Percentiles rank a stretch among this genome's conserved stretches.
Evolutionary conservation across 2,888 invertebrate genomes (phyloP).

Genomic region (Eilema sororculum): DNA sequence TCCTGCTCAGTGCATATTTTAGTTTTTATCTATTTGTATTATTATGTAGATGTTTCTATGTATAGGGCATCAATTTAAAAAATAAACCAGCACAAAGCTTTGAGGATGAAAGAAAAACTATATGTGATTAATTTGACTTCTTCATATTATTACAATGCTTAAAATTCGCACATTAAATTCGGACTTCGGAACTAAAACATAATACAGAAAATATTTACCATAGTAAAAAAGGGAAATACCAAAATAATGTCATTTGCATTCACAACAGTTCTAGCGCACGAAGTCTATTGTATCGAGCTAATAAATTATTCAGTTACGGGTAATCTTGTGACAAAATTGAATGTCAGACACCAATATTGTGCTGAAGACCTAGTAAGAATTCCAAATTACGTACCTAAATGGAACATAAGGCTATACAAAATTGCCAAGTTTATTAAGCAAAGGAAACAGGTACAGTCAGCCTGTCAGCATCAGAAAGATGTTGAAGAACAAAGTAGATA

Average conservation of each 20-base stretch:
- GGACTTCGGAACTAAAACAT: too few species aligned
- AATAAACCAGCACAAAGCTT: not conserved
- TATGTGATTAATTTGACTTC: too few species aligned
- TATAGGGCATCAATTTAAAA: too few species aligned
- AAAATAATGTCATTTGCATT: not conserved
- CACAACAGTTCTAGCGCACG: not conserved
- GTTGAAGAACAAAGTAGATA: too few species aligned
- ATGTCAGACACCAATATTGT: not conserved
- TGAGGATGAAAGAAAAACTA: not conserved
- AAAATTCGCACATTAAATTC: not conserved
- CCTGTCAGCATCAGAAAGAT: too few species aligned
- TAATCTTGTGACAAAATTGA: slow-evolving; percentile 2
- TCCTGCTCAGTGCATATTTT: too few species aligned
- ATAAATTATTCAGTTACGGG: slow-evolving; percentile 4
- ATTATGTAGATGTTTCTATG: too few species aligned
- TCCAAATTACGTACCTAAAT: not conserved
- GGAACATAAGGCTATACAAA: not conserved
- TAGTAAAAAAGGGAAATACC: not conserved
- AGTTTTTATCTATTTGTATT: too few species aligned
- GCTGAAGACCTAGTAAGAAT: not conserved
- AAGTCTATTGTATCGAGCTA: not conserved
- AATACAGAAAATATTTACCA: too few species aligned
- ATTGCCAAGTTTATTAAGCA: too few species aligned
- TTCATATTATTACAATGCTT: not conserved
- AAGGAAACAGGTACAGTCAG: too few species aligned